Evolutionary conservation across 2,113 vertebrate genomes (phyloP), one percentile per base, ranked within the genome.

Genomic region (Onychostoma macrolepis): DNA sequence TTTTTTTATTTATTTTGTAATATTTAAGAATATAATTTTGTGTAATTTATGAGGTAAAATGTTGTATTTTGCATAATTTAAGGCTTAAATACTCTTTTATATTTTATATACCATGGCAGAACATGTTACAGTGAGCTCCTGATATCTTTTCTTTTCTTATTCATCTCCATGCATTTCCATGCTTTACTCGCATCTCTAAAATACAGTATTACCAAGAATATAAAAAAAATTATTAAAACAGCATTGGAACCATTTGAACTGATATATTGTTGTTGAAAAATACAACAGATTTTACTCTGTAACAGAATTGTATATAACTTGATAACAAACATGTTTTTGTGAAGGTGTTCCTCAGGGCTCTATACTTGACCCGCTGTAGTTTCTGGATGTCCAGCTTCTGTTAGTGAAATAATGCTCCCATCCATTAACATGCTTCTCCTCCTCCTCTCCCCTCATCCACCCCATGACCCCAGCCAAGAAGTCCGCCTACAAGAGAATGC

Each of bases 391-490:
- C 50, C 56, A 81, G 21, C 33, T 81, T 81, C 53, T 63, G 79
- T 26, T 81, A 91, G 92, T 89, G 69, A 94, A 93, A 93, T 93
- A 95, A 61, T 63, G 61, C 92, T 94, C 94, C 94, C 96, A 95
- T 91, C 90, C 95, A 97, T 97, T 98, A 98, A 98, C 96, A 94
- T 97, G 91, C 96, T 93, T 90, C 94, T 97, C 96, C 97, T 97
- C 97, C 96, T 98, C 96, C 98, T 71, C 92, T 92, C 76, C 92
- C 91, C 50, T 63, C 50, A 30, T 56, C 36, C 63, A 94, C 95
- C 96, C 95, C 95, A 95, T 94, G 92, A 95, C 96, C 96, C 93
- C 97, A 99, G 98, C 97, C 96, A 97, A 97, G 97, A 98, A 93
- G 95, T 93, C 97, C 93, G 94, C 96, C 97, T 97, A 96, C 96